Base-by-base conservation (phyloP, 2,797 vertebrate genomes). In the Fratercula arctica region DNA sequence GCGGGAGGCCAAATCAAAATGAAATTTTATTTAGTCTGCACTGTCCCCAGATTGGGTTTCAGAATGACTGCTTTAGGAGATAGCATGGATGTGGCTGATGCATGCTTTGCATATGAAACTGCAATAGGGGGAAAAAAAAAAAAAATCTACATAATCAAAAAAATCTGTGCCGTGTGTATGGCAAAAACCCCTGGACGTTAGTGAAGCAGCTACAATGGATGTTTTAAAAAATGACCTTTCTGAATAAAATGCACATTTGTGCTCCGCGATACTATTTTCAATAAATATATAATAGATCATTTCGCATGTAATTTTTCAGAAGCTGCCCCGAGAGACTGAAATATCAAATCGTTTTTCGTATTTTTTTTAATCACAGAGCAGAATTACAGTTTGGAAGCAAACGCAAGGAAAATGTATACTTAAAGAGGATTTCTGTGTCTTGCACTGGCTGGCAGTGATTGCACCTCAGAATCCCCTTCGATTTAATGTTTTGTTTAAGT, bases 1-100 rank as follows among this genome's bases (percentile, higher is more conserved):
- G 99, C 99, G 68, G 99, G 99, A 98, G 98, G 98, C 98, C 98
- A 98, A 98, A 99, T 99, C 98, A 98, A 98, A 98, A 98, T 98
- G 98, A 98, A 98, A 98, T 98, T 99, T 99, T 98, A 99, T 99
- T 99, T 98, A 98, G 98, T 98, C 97, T 98, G 98, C 98, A 98
- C 98, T 98, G 98, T 98, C 98, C 98, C 97, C 97, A 98, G 98
- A 99, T 99, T 99, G 98, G 98, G 98, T 99, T 99, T 98, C 98
- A 98, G 98, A 98, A 98, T 98, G 98, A 98, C 98, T 98, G 98
- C 98, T 98, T 98, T 98, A 98, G 97, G 98, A 98, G 98, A 98
- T 98, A 98, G 98, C 98, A 97, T 97, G 98, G 98, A 98, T 98
- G 97, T 98, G 97, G 98, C 97, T 97, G 98, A 96, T 98, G 97